Conservation (phyloP, 2,888 invertebrate genomes). For the Agrochola litura region DNA sequence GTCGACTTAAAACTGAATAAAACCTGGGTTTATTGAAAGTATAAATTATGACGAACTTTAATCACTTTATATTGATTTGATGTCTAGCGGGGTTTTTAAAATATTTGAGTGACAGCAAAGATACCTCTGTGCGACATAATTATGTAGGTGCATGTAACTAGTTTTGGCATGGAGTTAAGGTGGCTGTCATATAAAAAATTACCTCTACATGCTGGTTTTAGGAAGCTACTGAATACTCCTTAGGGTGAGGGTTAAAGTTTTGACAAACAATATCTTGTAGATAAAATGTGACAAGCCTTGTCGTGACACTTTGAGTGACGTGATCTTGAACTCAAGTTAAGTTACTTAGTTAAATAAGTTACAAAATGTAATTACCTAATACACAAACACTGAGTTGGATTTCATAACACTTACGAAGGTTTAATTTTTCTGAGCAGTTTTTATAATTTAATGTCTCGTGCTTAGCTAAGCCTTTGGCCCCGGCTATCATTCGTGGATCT, state of each 20-base stretch:
- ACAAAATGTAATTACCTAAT: slow-evolving; percentile 8
- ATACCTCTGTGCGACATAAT: too few relatives aligned
- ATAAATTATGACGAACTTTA: too few relatives aligned
- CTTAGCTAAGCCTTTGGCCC: not conserved
- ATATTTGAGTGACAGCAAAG: not conserved
- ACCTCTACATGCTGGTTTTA: not conserved
- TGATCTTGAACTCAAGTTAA: slow-evolving; percentile 22
- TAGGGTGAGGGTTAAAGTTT: slow-evolving; percentile 4
- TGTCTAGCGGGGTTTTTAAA: not conserved
- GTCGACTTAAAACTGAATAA: not conserved
- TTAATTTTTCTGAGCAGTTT: not conserved
- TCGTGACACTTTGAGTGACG: slow-evolving; percentile 21
- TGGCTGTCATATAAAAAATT: not conserved
- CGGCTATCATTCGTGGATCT: too few relatives aligned
- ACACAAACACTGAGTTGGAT: not conserved
- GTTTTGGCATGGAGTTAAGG: not conserved
- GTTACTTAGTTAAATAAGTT: slow-evolving; percentile 1
- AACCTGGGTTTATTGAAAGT: not conserved
- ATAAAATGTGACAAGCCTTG: slow-evolving; percentile 4
- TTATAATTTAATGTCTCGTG: not conserved
- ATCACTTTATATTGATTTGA: not conserved
- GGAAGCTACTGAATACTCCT: slow-evolving; percentile 6
- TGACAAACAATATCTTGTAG: slow-evolving; percentile 2
- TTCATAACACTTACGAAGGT: not conserved
- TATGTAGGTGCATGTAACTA: not conserved